Conservation (phyloP, 1,140 invertebrate genomes). For the Nymphalis io region DNA sequence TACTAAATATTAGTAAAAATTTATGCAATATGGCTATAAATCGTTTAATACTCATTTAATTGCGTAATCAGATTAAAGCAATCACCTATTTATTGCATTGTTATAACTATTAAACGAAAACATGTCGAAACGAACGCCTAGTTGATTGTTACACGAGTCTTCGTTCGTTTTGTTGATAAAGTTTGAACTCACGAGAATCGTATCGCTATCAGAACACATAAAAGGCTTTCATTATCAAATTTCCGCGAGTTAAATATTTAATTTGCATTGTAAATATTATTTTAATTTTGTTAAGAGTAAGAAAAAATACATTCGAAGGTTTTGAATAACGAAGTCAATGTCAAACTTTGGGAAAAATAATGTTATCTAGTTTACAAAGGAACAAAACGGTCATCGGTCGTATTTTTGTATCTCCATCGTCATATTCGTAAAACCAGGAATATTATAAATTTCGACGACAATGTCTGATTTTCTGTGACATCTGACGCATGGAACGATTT, state of each 20-base stretch:
- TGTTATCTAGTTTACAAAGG: too few species aligned
- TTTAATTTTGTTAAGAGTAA: neutral
- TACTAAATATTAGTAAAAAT: neutral
- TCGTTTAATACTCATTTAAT: constrained; percentile 4
- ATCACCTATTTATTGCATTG: neutral
- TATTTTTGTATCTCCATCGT: too few species aligned
- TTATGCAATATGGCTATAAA: neutral
- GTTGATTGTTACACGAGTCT: neutral
- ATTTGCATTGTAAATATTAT: constrained; percentile 8
- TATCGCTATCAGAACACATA: constrained; percentile 15
- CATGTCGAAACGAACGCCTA: neutral
- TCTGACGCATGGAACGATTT: too few species aligned
- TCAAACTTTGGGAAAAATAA: too few species aligned
- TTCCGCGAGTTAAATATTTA: constrained; percentile 4
- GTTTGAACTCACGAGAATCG: neutral
- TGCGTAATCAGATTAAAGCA: constrained; percentile 16
- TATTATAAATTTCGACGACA: too few species aligned
- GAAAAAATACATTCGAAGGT: too few species aligned
- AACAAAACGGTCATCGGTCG: too few species aligned
- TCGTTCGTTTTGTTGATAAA: neutral
- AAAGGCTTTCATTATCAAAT: constrained; percentile 21
- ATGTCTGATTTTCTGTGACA: too few species aligned
- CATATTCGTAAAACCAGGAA: too few species aligned
- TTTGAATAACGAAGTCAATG: too few species aligned
- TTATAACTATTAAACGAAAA: neutral